Base-by-base conservation (phyloP, 2,797 vertebrate species). In the Cheirogaleus major region DNA sequence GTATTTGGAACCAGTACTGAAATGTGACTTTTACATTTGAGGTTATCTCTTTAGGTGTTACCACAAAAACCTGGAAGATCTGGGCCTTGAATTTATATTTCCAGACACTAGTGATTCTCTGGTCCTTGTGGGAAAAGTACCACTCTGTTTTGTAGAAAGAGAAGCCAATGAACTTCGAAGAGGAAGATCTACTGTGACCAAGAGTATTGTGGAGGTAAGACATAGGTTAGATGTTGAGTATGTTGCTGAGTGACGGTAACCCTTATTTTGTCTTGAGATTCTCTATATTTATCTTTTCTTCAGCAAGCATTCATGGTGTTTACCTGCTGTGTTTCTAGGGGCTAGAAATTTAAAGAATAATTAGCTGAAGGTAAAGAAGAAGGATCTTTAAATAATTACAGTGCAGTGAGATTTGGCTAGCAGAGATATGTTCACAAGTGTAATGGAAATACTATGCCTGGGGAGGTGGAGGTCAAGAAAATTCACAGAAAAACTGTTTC, bases 91-190 rank as follows among this genome's bases (percentile, higher is more conserved):
- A 95, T 97, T 99, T 92, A 97, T 97, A 4, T 99, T 99, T 98
- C 98, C 99, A 70, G 98, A 98, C 72, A 97, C 95, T 17, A 98
- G 95, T 11, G 98, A 96, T 59, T 97, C 98, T 22, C 97, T 97
- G 25, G 98, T 99, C 65, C 98, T 99, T 72, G 99, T 99, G 32
- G 98, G 98, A 76, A 99, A 99, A 96, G 99, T 99, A 22, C 99
- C 99, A 0, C 59, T 99, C 91, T 99, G 99, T 97, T 99, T 99
- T 95, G 96, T 99, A 96, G 99, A 99, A 98, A 99, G 99, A 98
- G 99, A 99, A 98, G 99, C 98, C 97, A 99, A 98, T 91, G 99
- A 99, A 97, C 98, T 99, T 78, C 99, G 99, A 11, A 99, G 99
- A 89, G 99, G 99, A 91, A 99, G 99, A 96, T 97, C 98, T 3